These are phyloP conservation scores for Euplexia lucipara DNA, from an alignment of 2,888 invertebrate genomes.

Conservation along the genomic window DNA sequence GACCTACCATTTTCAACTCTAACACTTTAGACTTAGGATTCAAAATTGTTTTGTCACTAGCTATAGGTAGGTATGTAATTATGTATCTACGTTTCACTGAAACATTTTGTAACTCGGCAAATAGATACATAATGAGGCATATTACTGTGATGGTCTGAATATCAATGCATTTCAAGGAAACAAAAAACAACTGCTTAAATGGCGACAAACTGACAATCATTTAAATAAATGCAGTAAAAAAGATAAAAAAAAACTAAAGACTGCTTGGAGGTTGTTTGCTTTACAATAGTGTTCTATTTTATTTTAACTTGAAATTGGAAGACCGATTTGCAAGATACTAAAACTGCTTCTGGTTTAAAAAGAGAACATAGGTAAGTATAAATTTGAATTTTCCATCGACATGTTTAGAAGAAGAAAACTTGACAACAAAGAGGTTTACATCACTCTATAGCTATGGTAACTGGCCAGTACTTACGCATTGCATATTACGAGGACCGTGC, in stretches of 20 bases:
- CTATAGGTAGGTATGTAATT: constrained; percentile 8
- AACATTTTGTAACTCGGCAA: constrained; percentile 50
- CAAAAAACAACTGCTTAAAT: constrained; percentile 9
- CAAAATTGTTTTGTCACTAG: constrained; percentile 28
- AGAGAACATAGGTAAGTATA: too few species aligned
- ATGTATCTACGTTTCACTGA: constrained; percentile 30
- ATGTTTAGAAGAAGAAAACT: neutral
- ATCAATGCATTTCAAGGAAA: constrained; percentile 21
- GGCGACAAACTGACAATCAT: constrained; percentile 18
- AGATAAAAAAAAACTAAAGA: too few species aligned
- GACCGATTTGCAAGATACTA: neutral
- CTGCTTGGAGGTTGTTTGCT: neutral
- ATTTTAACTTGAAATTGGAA: constrained; percentile 28
- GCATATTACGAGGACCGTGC: constrained; percentile 1
- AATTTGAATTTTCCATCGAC: neutral
- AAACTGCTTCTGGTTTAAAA: neutral
- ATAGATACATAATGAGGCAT: constrained; percentile 50
- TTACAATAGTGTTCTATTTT: neutral
- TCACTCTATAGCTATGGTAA: neutral
- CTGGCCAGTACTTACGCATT: constrained; percentile 18
- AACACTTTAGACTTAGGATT: neutral
- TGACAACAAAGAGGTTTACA: neutral
- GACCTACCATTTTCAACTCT: constrained; percentile 35
- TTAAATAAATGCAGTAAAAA: constrained; percentile 12
- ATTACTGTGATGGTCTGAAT: constrained; percentile 41